Evolutionary conservation across 2,888 invertebrate genomes (phyloP).

Genomic region (Hemicrepidius hirtus): DNA sequence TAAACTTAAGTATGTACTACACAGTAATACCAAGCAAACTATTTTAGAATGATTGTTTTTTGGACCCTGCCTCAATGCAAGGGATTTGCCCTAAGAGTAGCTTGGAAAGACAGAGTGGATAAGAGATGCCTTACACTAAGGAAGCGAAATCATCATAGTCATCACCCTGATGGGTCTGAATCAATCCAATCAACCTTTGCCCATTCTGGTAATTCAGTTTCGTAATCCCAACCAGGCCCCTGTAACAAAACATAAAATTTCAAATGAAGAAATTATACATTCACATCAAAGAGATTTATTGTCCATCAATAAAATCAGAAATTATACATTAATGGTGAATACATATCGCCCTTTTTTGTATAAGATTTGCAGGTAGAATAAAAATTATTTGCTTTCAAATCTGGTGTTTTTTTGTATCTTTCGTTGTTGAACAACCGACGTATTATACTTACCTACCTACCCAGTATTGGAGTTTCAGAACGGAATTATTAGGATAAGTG

Average conservation of each 20-base stretch:
- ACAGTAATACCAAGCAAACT: slow-evolving; percentile 48
- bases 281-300: neutral
- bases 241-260: slow-evolving; percentile 66
- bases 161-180: slow-evolving; percentile 74
- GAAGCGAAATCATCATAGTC: slow-evolving; percentile 59
- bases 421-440: too few species aligned
- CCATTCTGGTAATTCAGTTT: slow-evolving; percentile 95
- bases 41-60: slow-evolving; percentile 64
- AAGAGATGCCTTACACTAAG: slow-evolving; percentile 66
- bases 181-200: slow-evolving; percentile 90
- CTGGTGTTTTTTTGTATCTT: too few species aligned
- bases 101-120: slow-evolving; percentile 69
- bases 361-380: too few species aligned
- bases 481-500: slow-evolving; percentile 1
- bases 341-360: too few species aligned
- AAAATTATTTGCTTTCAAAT: too few species aligned
- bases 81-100: slow-evolving; percentile 58
- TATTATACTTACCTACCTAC: too few species aligned
- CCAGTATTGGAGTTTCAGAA: neutral
- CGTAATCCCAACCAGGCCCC: slow-evolving; percentile 97
- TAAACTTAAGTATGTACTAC: slow-evolving; percentile 42
- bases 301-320: neutral
- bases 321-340: too few species aligned
- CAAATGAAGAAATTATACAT: neutral
- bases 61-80: slow-evolving; percentile 67